These are phyloP conservation scores for Tetramorium simillimum DNA, from an alignment of 1,140 invertebrate species.

Conservation along the genomic window DNA sequence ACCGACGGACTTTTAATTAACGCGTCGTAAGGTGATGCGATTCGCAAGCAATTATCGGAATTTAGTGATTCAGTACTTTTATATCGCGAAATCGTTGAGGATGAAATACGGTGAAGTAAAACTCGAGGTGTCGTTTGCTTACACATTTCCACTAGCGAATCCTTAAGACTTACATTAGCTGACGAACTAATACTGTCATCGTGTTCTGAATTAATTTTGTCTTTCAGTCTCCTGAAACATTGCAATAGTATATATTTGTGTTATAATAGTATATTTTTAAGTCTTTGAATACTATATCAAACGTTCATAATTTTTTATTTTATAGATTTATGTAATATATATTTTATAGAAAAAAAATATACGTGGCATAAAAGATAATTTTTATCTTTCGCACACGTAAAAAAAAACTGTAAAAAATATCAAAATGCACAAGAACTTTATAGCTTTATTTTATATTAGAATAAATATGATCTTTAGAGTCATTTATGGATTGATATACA, in stretches of 20 bases:
- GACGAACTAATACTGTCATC: not conserved
- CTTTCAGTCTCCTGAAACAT: slow-evolving; percentile 48
- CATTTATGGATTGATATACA: slow-evolving; percentile 34
- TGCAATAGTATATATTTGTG: not conserved
- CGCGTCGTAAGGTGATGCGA: not conserved
- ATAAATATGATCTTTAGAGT: not conserved
- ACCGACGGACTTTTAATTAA: not conserved
- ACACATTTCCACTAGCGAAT: not conserved
- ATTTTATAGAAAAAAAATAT: not conserved
- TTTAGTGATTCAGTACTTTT: not conserved
- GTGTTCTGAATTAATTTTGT: not conserved
- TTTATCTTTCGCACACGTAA: not conserved
- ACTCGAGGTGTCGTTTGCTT: slow-evolving; percentile 61
- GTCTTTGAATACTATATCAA: not conserved
- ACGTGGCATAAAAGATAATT: not conserved
- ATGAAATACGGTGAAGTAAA: slow-evolving; percentile 73
- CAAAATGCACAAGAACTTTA: not conserved
- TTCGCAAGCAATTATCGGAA: not conserved
- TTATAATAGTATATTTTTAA: not conserved
- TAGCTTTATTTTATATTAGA: not conserved
- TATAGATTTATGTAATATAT: too few species aligned
- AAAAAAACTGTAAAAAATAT: not conserved
- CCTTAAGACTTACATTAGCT: not conserved
- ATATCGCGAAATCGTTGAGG: not conserved
- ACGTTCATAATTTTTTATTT: not conserved